A percentile compares a stretch with the other conserved stretches of the same genome.
Evolutionary conservation across 2,113 vertebrate species (phyloP).

Genomic region (Cryptomyrus ogoouensis): DNA sequence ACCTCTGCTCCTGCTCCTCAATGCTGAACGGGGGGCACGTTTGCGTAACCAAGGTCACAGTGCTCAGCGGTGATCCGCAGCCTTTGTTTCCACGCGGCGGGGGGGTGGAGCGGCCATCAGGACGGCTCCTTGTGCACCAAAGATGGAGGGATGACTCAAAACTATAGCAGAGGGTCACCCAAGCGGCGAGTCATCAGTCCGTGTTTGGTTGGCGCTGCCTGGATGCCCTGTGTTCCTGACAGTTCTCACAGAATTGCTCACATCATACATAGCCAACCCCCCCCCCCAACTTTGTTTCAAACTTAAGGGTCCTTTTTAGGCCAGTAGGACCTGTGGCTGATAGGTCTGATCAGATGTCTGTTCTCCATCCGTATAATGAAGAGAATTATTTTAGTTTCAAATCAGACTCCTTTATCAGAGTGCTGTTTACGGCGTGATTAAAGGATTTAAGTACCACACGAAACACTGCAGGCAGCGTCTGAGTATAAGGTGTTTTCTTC

Average conservation of each 20-base stretch:
- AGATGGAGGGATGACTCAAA: slow-evolving; percentile 23
- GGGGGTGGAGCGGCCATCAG: neutral
- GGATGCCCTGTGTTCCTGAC: slow-evolving; percentile 8
- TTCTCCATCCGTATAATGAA: neutral
- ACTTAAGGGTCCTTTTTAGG: neutral
- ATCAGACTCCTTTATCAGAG: neutral
- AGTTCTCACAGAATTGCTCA: slow-evolving; percentile 4
- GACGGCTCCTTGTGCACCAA: neutral
- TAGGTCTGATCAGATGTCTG: neutral
- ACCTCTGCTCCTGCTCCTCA: neutral
- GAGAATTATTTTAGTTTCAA: neutral
- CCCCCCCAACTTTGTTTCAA: neutral
- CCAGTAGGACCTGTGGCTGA: neutral
- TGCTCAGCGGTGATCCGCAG: slow-evolving; percentile 26
- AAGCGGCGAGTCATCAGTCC: neutral
- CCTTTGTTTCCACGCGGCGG: slow-evolving; percentile 25
- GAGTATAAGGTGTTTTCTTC: neutral
- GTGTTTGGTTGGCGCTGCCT: neutral
- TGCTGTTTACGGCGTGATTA: neutral
- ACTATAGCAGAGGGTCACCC: slow-evolving; percentile 8
- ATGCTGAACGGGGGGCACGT: slow-evolving; percentile 11
- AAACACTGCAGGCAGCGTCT: neutral
- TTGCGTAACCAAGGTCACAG: slow-evolving; percentile 35
- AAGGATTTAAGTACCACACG: neutral
- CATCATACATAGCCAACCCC: neutral